Percentiles rank a stretch among this genome's conserved stretches.
phyloP scores from a whole-genome alignment of 2,113 vertebrate species.

The Diphyllodes magnificus region DNA sequence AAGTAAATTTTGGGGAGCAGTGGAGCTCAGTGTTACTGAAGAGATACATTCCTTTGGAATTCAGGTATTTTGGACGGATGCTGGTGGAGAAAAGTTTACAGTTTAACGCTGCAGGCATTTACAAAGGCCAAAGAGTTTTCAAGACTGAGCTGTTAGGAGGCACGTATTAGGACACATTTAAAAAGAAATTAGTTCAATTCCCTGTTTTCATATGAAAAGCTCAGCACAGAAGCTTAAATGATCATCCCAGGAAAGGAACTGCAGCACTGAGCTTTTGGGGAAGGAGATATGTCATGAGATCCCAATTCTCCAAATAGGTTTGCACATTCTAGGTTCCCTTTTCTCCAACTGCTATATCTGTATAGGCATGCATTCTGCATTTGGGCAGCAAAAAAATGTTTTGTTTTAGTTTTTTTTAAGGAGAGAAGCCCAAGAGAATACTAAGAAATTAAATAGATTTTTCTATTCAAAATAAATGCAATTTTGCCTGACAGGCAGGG shows the following conservation, averaged over 20 bases:
- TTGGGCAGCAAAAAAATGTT: not conserved
- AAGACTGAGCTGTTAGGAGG: not conserved
- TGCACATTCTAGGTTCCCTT: not conserved
- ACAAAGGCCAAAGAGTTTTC: conserved; percentile 16
- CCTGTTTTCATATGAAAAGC: conserved; percentile 28
- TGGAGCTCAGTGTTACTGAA: not conserved
- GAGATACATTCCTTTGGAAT: not conserved
- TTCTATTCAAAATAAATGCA: conserved; percentile 29
- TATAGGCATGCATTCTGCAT: not conserved
- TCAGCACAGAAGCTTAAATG: not conserved
- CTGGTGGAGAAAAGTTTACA: not conserved
- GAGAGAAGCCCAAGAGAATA: not conserved
- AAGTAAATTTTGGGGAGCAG: not conserved
- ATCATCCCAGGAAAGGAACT: not conserved
- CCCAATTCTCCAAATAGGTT: conserved; percentile 34
- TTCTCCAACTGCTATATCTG: not conserved
- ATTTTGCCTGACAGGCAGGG: not conserved
- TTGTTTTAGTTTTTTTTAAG: not conserved
- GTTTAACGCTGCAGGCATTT: not conserved
- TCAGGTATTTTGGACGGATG: not conserved
- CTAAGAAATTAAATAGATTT: conserved; percentile 12
- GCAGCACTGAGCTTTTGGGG: conserved; percentile 5
- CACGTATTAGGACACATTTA: not conserved
- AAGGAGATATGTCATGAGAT: conserved; percentile 15
- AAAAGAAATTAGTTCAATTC: not conserved